These are phyloP conservation scores for Melipona bicolor DNA, from an alignment of 2,888 invertebrate genomes.

Conservation along the genomic window DNA sequence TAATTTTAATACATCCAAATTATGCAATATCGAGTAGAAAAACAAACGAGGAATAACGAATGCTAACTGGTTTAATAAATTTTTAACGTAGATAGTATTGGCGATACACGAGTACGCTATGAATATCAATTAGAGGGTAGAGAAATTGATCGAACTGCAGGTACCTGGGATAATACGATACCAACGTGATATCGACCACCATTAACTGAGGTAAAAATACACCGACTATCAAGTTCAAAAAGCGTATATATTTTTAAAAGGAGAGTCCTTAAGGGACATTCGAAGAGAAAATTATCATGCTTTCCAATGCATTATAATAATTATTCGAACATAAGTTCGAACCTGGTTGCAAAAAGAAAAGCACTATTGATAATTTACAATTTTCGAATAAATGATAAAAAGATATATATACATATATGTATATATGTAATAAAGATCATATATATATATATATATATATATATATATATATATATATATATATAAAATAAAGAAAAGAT, in stretches of 20 bases:
- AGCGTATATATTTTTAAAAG: background rate
- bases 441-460: background rate
- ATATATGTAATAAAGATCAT: too few relatives aligned
- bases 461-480: background rate
- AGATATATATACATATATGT: background rate
- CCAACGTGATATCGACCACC: slow-evolving; percentile 63
- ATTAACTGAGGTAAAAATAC: slow-evolving; percentile 64
- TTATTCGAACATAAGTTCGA: background rate
- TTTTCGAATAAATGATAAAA: background rate
- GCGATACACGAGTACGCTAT: slow-evolving; percentile 42
- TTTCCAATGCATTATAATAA: background rate
- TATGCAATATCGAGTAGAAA: background rate
- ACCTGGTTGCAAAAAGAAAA: background rate
- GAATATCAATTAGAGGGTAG: slow-evolving; percentile 60
- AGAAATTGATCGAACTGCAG: slow-evolving; percentile 83
- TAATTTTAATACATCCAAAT: background rate
- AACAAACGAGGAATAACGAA: background rate
- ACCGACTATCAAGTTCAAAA: slow-evolving; percentile 32
- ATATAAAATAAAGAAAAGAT: background rate
- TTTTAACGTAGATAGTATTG: background rate
- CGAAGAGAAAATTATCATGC: background rate
- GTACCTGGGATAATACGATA: slow-evolving; percentile 74
- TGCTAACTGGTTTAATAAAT: background rate
- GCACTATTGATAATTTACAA: background rate
- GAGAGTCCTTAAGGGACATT: background rate